Percentiles rank a stretch among this genome's conserved stretches.
phyloP scores from a whole-genome alignment of 1,140 invertebrate species.

The Euwallacea fornicatus region DNA sequence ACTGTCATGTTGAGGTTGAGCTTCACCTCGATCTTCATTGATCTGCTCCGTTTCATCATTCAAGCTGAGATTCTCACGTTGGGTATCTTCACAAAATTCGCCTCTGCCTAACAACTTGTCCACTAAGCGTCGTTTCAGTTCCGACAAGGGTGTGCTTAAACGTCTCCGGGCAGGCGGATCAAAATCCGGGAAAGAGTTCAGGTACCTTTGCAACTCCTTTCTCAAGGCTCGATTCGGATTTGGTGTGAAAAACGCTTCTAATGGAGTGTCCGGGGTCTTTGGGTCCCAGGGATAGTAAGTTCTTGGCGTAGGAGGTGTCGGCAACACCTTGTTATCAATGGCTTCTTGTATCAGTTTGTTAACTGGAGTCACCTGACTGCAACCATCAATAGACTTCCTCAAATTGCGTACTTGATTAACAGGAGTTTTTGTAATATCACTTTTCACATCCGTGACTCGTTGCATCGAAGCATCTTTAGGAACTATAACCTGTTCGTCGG shows the following conservation, averaged over 20 bases:
- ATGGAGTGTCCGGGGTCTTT: slow-evolving; percentile 60
- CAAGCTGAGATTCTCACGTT: slow-evolving; percentile 5
- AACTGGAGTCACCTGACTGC: slow-evolving; percentile 50
- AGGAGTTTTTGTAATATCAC: slow-evolving; percentile 26
- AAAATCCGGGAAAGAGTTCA: slow-evolving; percentile 56
- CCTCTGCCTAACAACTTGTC: slow-evolving; percentile 40
- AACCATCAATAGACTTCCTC: slow-evolving; percentile 25
- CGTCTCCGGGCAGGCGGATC: slow-evolving; percentile 50
- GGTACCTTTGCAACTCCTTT: slow-evolving; percentile 57
- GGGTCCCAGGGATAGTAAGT: slow-evolving; percentile 51
- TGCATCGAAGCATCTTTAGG: too few relatives aligned
- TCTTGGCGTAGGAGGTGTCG: slow-evolving; percentile 33
- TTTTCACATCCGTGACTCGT: too few relatives aligned
- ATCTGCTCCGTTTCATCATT: neutral
- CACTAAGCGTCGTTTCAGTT: slow-evolving; percentile 56
- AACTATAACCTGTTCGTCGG: too few relatives aligned
- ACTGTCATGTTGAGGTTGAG: too few relatives aligned
- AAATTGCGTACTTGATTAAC: slow-evolving; percentile 17
- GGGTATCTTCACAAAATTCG: slow-evolving; percentile 10
- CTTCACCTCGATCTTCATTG: neutral
- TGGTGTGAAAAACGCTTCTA: slow-evolving; percentile 54
- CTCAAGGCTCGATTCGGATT: slow-evolving; percentile 58
- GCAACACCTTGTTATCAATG: slow-evolving; percentile 41
- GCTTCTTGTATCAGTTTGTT: slow-evolving; percentile 48
- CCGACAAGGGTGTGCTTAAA: slow-evolving; percentile 59